Evolutionary conservation across 2,113 vertebrate genomes (phyloP), one percentile per base, ranked within the genome.

Genomic region (Seriola aureovittata): DNA sequence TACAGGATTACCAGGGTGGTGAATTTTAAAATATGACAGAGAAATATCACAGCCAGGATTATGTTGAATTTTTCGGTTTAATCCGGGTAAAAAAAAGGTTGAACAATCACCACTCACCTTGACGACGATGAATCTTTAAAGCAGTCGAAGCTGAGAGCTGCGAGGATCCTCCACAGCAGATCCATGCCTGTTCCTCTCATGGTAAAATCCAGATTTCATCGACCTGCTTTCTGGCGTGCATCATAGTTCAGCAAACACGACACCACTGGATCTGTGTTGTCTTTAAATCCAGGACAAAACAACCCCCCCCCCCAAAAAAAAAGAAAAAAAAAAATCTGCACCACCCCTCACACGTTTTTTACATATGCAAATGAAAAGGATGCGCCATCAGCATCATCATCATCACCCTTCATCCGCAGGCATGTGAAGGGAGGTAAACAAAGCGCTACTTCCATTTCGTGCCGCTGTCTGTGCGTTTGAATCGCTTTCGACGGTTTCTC

Each of bases 101-200:
- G 25, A 71, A 59, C 42, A 10, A 25, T 55, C 8, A 12, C 1
- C 12, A 40, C 92, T 88, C 89, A 96, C 95, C 93, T 94, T 14
- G 94, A 87, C 57, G 93, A 90, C 55, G 94, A 85, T 2, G 94
- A 94, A 14, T 91, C 88, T 84, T 91, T 95, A 46, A 93, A 92
- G 88, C 95, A 96, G 84, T 95, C 94, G 83, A 95, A 91, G 88
- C 94, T 94, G 79, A 96, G 77, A 5, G 94, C 94, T 1, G 95
- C 93, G 0, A 95, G 86, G 82, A 95, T 93, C 84, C 94, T 95
- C 95, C 94, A 95, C 21, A 95, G 86, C 89, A 96, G 91, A 23
- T 95, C 94, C 95, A 94, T 94, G 68, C 89, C 82, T 79, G 68
- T 38, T 80, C 69, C 79, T 91, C 83, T 93, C 94, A 95, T 94